Percentiles rank a stretch among this genome's conserved stretches.
phyloP scores from a whole-genome alignment of 2,113 vertebrate genomes.

The Pardalotus punctatus region DNA sequence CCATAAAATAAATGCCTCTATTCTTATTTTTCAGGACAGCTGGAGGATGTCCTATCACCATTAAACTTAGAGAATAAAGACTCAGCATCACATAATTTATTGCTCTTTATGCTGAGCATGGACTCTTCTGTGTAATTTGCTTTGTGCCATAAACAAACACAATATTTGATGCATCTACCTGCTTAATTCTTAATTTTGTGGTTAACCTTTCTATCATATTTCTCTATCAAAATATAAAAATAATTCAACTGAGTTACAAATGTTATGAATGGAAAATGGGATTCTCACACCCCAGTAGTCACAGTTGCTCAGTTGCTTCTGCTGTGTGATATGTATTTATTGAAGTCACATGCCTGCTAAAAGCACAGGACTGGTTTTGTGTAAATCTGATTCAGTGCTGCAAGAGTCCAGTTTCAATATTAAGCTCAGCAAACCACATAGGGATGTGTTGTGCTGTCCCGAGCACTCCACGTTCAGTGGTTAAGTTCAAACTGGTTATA shows the following conservation, averaged over 20 bases:
- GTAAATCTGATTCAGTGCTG: not conserved
- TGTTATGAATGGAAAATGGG: not conserved
- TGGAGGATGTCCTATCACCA: not conserved
- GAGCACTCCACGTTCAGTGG: not conserved
- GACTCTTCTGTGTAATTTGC: not conserved
- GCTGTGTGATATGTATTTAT: not conserved
- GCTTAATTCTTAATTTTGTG: not conserved
- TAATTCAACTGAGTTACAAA: not conserved
- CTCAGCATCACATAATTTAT: not conserved
- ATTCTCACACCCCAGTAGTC: not conserved
- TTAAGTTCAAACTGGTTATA: not conserved
- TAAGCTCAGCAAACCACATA: not conserved
- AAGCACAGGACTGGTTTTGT: not conserved
- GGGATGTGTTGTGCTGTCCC: not conserved
- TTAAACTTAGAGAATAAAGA: not conserved
- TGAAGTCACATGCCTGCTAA: not conserved
- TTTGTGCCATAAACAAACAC: not conserved
- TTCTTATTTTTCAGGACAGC: not conserved
- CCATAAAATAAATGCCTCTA: not conserved
- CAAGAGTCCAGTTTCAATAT: accelerated
- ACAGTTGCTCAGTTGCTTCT: not conserved
- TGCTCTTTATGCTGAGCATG: not conserved
- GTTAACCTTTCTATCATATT: not conserved
- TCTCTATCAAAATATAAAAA: not conserved
- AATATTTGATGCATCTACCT: not conserved